A percentile compares a stretch with the other conserved stretches of the same genome.
These are phyloP conservation scores for Amphibalanus amphitrite DNA, from an alignment of 1,140 invertebrate genomes.

Conservation along the genomic window DNA sequence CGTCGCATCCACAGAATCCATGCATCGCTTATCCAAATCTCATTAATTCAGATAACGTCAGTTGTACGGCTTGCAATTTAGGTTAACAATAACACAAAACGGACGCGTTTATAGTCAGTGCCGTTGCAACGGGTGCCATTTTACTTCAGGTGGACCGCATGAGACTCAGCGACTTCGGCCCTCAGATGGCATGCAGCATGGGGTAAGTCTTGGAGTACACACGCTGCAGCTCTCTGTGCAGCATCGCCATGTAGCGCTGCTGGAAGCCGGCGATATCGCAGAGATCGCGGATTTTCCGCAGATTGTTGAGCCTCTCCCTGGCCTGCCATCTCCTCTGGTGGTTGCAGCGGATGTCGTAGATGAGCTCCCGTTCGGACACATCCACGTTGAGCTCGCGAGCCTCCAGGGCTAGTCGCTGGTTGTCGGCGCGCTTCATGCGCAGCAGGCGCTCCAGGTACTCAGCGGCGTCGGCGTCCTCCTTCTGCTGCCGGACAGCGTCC, in stretches of 20 bases:
- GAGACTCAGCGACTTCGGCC: no score
- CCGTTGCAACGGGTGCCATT: no score
- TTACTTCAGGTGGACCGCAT: no score
- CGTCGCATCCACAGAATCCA: no score
- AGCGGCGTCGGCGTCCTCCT: neutral
- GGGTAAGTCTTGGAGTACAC: neutral
- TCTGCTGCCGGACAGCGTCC: neutral
- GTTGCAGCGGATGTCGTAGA: neutral
- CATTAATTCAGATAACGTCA: no score
- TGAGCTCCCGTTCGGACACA: conserved; percentile 2
- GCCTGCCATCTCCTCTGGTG: neutral
- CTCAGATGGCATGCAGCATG: neutral
- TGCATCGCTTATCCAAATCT: no score
- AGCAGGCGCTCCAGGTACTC: neutral
- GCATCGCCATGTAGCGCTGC: neutral
- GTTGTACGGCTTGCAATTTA: no score
- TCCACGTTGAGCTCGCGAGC: neutral
- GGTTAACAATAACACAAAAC: no score
- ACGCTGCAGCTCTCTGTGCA: neutral
- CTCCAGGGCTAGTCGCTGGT: conserved; percentile 1
- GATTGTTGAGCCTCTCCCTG: neutral
- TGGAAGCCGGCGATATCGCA: neutral
- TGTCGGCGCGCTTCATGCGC: neutral
- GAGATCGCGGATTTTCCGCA: neutral
- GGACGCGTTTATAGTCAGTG: no score